These are phyloP conservation scores for Phylloscopus whistleri DNA, from an alignment of 2,113 vertebrate species.

Conservation along the genomic window DNA sequence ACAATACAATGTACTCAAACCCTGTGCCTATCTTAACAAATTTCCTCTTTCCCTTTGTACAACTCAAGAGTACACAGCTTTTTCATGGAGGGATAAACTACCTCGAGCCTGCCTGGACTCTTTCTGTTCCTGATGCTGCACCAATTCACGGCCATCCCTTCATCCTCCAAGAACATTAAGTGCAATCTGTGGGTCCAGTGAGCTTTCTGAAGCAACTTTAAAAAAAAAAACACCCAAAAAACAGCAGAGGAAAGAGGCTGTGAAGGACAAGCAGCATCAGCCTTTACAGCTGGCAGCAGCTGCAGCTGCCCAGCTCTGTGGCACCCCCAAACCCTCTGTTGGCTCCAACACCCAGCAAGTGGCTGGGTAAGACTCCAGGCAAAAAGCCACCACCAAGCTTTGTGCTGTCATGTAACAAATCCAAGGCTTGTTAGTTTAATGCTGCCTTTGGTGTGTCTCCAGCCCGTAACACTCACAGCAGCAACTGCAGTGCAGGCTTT, in stretches of 20 bases:
- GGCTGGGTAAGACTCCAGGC: not conserved
- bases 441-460: constrained; percentile 8
- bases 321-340: rapidly evolving
- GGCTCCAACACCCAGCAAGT: not conserved
- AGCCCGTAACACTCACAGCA: constrained; percentile 40
- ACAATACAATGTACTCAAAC: not conserved
- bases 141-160: not conserved
- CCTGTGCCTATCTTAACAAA: not conserved
- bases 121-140: not conserved
- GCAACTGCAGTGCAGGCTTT: not conserved
- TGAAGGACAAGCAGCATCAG: not conserved
- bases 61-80: not conserved
- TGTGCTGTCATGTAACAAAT: constrained; percentile 23
- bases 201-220: not conserved
- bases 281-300: not conserved
- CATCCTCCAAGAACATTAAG: not conserved
- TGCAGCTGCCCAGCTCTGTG: not conserved
- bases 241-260: not conserved
- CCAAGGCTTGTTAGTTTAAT: constrained; percentile 47
- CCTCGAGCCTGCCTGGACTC: not conserved
- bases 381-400: not conserved
- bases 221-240: not conserved
- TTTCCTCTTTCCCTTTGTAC: not conserved
- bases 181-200: not conserved
- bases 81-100: not conserved